A percentile compares a stretch with the other conserved stretches of the same genome.
These are phyloP conservation scores for Triplophysa tibetana DNA, from an alignment of 2,113 vertebrate species.

Conservation along the genomic window DNA sequence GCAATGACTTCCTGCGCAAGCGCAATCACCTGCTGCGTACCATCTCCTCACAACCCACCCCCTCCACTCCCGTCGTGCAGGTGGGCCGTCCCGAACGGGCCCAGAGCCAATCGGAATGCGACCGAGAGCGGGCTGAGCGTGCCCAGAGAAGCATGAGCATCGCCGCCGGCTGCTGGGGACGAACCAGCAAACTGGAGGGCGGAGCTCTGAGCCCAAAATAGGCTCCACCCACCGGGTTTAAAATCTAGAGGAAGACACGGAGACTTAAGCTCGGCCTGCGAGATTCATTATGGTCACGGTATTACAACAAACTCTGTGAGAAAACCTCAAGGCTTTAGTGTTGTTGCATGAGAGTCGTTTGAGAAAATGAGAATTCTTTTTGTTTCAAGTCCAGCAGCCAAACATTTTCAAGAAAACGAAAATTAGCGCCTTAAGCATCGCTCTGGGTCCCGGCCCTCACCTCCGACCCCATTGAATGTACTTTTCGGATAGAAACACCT, in stretches of 20 bases:
- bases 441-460: slow-evolving; percentile 27
- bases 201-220: slow-evolving; percentile 71
- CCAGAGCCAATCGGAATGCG: slow-evolving; percentile 86
- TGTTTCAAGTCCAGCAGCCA: neutral
- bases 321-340: slow-evolving; percentile 49
- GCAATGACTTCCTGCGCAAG: slow-evolving; percentile 92
- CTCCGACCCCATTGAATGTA: slow-evolving; percentile 49
- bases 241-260: slow-evolving; percentile 6
- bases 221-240: neutral
- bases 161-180: slow-evolving; percentile 93
- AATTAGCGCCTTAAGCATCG: slow-evolving; percentile 49
- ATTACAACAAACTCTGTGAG: slow-evolving; percentile 54
- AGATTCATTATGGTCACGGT: slow-evolving; percentile 25
- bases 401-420: slow-evolving; percentile 24
- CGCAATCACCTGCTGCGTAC: slow-evolving; percentile 93
- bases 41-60: slow-evolving; percentile 85
- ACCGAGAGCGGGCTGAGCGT: slow-evolving; percentile 78
- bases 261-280: neutral
- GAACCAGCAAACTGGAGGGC: slow-evolving; percentile 76
- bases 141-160: slow-evolving; percentile 93
- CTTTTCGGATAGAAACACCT: neutral
- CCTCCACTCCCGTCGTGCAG: slow-evolving; percentile 9
- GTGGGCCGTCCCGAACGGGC: slow-evolving; percentile 84
- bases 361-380: neutral
- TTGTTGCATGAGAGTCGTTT: slow-evolving; percentile 69